These are phyloP conservation scores for Isichthys henryi DNA, from an alignment of 2,113 vertebrate species.

Conservation along the genomic window DNA sequence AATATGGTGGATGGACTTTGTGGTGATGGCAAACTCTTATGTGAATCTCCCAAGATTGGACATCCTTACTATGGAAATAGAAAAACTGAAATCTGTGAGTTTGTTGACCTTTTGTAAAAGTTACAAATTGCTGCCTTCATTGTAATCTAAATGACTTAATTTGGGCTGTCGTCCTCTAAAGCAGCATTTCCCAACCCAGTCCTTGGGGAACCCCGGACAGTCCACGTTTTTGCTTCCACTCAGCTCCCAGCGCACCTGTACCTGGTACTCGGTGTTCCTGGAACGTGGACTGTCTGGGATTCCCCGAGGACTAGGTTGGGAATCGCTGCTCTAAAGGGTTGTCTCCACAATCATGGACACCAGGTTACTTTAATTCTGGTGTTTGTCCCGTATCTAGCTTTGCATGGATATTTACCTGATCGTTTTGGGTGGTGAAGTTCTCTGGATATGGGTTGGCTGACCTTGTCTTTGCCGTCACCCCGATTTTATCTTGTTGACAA, in stretches of 20 bases:
- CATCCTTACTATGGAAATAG: not conserved
- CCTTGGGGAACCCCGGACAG: too few species aligned
- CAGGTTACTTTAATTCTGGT: too few species aligned
- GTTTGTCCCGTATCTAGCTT: not conserved
- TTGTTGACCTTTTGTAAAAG: not conserved
- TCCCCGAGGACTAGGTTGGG: too few species aligned
- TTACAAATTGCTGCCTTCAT: not conserved
- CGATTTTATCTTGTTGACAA: not conserved
- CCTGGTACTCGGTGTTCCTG: too few species aligned
- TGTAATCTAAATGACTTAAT: not conserved
- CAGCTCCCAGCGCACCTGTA: too few species aligned
- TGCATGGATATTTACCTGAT: not conserved
- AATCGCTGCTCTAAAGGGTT: not conserved
- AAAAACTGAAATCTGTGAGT: not conserved
- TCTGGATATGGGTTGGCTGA: not conserved
- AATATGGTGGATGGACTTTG: not conserved
- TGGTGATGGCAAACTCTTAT: not conserved
- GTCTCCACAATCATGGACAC: not conserved
- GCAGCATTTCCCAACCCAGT: too few species aligned
- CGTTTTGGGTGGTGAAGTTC: not conserved
- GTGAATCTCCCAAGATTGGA: not conserved
- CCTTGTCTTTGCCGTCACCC: not conserved
- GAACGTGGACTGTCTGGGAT: too few species aligned
- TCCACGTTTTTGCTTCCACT: too few species aligned
- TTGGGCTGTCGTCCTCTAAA: not conserved